Evolutionary conservation across 1,140 invertebrate species (phyloP), one percentile per base, ranked within the genome.

Genomic region (Orussus abietinus): DNA sequence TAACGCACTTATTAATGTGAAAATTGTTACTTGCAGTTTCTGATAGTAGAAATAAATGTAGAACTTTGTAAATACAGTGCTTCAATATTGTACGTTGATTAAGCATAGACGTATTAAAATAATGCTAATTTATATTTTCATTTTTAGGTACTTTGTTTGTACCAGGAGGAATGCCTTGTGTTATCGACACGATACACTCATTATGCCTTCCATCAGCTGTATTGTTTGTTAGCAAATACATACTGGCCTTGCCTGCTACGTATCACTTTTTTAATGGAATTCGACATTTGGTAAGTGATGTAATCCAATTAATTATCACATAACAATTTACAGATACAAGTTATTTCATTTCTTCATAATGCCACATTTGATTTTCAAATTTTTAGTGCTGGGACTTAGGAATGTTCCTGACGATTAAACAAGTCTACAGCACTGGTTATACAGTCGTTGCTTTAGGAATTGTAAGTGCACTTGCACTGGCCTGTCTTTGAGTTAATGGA

Each of bases 361-460:
- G n/a, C n/a, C n/a, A n/a, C n/a, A n/a, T n/a, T n/a, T n/a, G n/a
- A n/a, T n/a, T n/a, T n/a, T n/a, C n/a, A n/a, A n/a, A n/a, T 59
- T 62, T 59, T 15, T 44, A 77, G 75, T 53, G 76, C 19, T 87
- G 85, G 85, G 84, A 87, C 53, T 73, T 79, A 0, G 84, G 84
- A 5, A 77, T 77, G 49, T 83, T 80, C 45, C 73, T 87, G 11
- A 77, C 80, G 19, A 80, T 85, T 15, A 85, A 83, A 61, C 76
- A 83, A 61, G 83, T 87, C 3, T 85, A 85, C 52, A 64, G 66
- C 4, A 85, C 83, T 25, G 84, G 84, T 48, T 86, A 85, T 64
- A 59, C 66, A 31, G 79, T 83, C 61, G 47, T 83, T 15, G 79
- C 55, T 12, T 47, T 71, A 2, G 49, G 77, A 5, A 33, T 59